A percentile compares a stretch with the other conserved stretches of the same genome.
These are phyloP conservation scores for Dolomedes plantarius DNA, from an alignment of 2,888 invertebrate genomes.

Conservation along the genomic window DNA sequence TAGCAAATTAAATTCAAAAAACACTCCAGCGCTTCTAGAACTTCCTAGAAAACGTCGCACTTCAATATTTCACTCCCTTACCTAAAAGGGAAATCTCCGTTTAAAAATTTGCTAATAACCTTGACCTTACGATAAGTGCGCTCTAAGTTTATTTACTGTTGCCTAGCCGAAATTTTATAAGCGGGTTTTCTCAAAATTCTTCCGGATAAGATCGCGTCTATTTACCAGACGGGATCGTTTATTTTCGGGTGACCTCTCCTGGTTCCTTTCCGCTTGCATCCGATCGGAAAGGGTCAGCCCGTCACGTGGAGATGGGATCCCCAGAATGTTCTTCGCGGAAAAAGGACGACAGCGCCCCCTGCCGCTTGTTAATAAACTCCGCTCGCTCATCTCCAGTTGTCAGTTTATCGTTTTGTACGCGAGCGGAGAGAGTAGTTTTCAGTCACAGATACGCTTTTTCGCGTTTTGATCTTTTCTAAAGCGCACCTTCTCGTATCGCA, in stretches of 20 bases:
- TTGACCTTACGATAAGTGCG: not conserved
- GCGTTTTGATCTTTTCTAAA: not conserved
- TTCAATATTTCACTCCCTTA: no score
- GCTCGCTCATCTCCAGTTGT: not conserved
- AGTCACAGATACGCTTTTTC: not conserved
- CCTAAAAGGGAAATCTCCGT: no score
- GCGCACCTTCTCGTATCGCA: no score
- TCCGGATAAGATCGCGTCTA: not conserved
- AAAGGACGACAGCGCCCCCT: not conserved
- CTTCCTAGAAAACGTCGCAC: no score
- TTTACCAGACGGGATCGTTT: no score
- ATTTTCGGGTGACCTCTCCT: not conserved
- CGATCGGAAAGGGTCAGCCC: not conserved
- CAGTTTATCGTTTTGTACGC: no score
- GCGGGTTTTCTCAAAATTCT: not conserved
- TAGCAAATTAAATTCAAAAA: no score
- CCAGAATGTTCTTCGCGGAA: not conserved
- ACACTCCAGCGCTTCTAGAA: no score
- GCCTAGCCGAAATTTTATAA: no score
- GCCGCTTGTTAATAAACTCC: not conserved
- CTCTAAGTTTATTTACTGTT: not conserved
- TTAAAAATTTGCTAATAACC: not conserved
- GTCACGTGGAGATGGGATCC: slow-evolving; percentile 8
- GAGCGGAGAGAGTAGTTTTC: no score
- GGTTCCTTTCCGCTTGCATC: not conserved